Evolutionary conservation across 2,113 vertebrate genomes (phyloP).

Genomic region (Chloropsis hardwickii): DNA sequence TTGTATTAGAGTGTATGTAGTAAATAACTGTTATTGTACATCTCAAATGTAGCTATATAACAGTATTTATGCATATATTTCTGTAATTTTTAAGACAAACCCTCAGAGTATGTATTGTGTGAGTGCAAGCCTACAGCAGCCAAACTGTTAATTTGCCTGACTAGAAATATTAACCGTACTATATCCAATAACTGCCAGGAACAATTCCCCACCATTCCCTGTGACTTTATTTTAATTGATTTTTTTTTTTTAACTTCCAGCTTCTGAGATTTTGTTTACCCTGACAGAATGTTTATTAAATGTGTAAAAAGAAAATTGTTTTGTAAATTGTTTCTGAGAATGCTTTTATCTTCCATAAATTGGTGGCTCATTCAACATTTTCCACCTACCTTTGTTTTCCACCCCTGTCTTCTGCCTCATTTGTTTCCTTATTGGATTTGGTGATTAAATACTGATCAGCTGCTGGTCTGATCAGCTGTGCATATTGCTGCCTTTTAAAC

Average conservation of each 20-base stretch:
- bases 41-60: not conserved
- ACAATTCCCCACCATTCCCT: conserved; percentile 84
- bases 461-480: conserved; percentile 39
- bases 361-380: conserved; percentile 44
- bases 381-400: conserved; percentile 53
- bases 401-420: conserved; percentile 10
- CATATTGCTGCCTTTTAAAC: conserved; percentile 32
- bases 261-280: conserved; percentile 86
- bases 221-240: conserved; percentile 98
- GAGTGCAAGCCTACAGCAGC: conserved; percentile 72
- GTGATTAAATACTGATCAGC: conserved; percentile 60
- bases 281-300: conserved; percentile 93
- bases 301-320: conserved; percentile 77
- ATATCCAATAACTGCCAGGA: conserved; percentile 95
- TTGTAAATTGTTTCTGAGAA: conserved; percentile 68
- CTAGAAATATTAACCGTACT: conserved; percentile 91
- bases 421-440: conserved; percentile 62
- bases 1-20: not conserved
- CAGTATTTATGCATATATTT: conserved; percentile 33
- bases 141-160: conserved; percentile 96
- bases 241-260: conserved; percentile 83
- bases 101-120: conserved; percentile 56
- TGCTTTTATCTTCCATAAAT: conserved; percentile 63
- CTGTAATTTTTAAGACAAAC: conserved; percentile 67
- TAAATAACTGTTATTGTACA: not conserved